These are phyloP conservation scores for Caenorhabditis parvicauda DNA, from an alignment of 2,888 invertebrate genomes.

Conservation along the genomic window DNA sequence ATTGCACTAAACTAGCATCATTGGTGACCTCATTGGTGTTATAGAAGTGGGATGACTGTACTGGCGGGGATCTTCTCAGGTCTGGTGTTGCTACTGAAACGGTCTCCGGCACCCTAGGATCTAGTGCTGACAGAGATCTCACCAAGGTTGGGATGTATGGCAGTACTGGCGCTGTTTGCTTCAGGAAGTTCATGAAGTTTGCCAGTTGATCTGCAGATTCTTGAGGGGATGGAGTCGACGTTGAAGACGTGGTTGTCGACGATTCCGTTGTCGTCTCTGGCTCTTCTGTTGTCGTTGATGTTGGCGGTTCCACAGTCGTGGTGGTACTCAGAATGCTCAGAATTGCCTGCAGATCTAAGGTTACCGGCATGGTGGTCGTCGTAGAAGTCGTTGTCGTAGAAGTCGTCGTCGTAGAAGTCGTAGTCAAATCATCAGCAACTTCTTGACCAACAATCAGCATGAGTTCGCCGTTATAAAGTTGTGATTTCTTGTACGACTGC, in stretches of 20 bases:
- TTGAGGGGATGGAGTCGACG: not conserved
- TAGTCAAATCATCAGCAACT: slow-evolving; percentile 21
- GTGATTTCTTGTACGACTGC: slow-evolving; percentile 28
- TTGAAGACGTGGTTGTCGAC: not conserved
- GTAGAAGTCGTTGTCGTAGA: slow-evolving; percentile 6
- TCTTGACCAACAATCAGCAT: slow-evolving; percentile 46
- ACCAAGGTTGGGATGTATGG: slow-evolving; percentile 46
- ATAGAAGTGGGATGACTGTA: slow-evolving; percentile 25
- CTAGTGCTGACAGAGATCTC: slow-evolving; percentile 31
- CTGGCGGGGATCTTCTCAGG: slow-evolving; percentile 23
- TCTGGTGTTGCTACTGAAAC: slow-evolving; percentile 4
- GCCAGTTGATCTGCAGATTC: slow-evolving; percentile 26
- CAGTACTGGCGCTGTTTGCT: slow-evolving; percentile 44
- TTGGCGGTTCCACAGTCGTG: slow-evolving; percentile 1
- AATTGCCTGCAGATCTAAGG: not conserved
- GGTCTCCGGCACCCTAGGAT: slow-evolving; percentile 16
- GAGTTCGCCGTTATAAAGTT: slow-evolving; percentile 34
- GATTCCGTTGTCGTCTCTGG: not conserved
- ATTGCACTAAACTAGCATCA: slow-evolving; percentile 9
- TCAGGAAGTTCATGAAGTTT: slow-evolving; percentile 43
- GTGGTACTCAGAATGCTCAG: not conserved
- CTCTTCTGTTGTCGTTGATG: slow-evolving; percentile 8
- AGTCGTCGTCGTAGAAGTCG: slow-evolving; percentile 2
- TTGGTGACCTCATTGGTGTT: slow-evolving; percentile 21
- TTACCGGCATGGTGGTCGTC: slow-evolving; percentile 4